Evolutionary conservation across 2,113 vertebrate genomes (phyloP).

Genomic region (Acrocephalus arundinaceus): DNA sequence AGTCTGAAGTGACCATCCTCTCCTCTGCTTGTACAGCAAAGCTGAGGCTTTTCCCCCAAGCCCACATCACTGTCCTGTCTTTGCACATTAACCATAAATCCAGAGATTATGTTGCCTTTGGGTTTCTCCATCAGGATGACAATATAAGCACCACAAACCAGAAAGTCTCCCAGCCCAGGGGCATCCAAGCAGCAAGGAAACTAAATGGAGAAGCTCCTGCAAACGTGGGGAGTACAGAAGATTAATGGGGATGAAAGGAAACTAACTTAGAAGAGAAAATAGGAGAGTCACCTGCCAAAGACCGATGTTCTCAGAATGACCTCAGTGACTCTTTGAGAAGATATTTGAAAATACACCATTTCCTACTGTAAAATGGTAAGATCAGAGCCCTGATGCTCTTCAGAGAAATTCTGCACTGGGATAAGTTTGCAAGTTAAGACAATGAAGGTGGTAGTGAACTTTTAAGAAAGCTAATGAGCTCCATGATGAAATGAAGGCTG

Average conservation of each 20-base stretch:
- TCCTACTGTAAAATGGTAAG: not conserved
- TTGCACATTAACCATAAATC: not conserved
- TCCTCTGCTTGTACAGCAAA: not conserved
- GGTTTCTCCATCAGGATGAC: constrained; percentile 4
- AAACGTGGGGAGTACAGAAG: not conserved
- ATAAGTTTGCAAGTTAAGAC: not conserved
- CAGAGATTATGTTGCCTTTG: not conserved
- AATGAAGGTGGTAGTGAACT: not conserved
- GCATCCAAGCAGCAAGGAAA: not conserved
- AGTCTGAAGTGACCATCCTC: not conserved
- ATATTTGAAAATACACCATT: not conserved
- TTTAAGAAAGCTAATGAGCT: not conserved
- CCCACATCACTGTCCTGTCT: not conserved
- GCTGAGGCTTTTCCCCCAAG: not conserved
- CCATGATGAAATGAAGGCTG: not conserved
- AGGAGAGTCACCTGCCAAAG: not conserved
- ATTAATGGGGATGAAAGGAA: not conserved
- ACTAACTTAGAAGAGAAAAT: not conserved
- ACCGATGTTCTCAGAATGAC: not conserved
- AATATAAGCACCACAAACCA: not conserved
- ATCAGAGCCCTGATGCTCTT: not conserved
- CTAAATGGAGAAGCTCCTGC: not conserved
- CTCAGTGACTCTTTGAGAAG: not conserved
- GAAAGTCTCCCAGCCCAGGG: not conserved
- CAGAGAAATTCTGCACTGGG: not conserved